Percentiles rank a stretch among this genome's conserved stretches.
These are phyloP conservation scores for Umimayanthus kanabou DNA, from an alignment of 92 coral and sea anemone species.

Conservation along the genomic window DNA sequence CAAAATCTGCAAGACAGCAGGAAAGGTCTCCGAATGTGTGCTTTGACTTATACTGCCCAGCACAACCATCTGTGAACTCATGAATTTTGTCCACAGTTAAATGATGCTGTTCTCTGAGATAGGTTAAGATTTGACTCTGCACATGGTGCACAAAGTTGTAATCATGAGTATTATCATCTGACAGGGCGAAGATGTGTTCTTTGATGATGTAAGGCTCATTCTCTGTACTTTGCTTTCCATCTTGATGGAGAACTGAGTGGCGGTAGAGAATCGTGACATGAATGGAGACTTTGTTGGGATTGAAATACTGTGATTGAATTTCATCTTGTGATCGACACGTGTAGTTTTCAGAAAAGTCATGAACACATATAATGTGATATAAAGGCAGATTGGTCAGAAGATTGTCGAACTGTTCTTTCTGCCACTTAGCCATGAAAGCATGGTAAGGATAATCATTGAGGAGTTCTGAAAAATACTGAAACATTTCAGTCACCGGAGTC, in stretches of 20 bases:
- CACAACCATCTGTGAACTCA: slow-evolving; percentile 29
- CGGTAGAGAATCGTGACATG: slow-evolving; percentile 39
- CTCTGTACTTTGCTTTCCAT: slow-evolving; percentile 38
- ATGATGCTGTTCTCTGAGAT: slow-evolving; percentile 26
- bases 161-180: slow-evolving; percentile 28
- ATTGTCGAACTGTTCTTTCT: slow-evolving; percentile 10
- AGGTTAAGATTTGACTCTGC: neutral
- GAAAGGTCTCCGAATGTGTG: slow-evolving; percentile 31
- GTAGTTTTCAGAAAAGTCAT: slow-evolving; percentile 35
- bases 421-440: slow-evolving; percentile 61
- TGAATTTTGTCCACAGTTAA: slow-evolving; percentile 27
- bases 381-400: slow-evolving; percentile 23
- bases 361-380: slow-evolving; percentile 30
- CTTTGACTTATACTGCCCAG: slow-evolving; percentile 23
- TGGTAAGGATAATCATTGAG: slow-evolving; percentile 57
- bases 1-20: slow-evolving; percentile 25
- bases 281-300: slow-evolving; percentile 25
- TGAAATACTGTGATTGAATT: slow-evolving; percentile 39
- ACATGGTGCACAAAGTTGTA: slow-evolving; percentile 30
- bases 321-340: slow-evolving; percentile 36
- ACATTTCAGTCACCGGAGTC: slow-evolving; percentile 65
- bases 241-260: slow-evolving; percentile 13
- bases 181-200: slow-evolving; percentile 37
- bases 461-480: slow-evolving; percentile 49
- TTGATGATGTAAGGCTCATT: slow-evolving; percentile 31